Evolutionary conservation across 2,797 vertebrate species (phyloP).

Genomic region (Saxicola maurus): DNA sequence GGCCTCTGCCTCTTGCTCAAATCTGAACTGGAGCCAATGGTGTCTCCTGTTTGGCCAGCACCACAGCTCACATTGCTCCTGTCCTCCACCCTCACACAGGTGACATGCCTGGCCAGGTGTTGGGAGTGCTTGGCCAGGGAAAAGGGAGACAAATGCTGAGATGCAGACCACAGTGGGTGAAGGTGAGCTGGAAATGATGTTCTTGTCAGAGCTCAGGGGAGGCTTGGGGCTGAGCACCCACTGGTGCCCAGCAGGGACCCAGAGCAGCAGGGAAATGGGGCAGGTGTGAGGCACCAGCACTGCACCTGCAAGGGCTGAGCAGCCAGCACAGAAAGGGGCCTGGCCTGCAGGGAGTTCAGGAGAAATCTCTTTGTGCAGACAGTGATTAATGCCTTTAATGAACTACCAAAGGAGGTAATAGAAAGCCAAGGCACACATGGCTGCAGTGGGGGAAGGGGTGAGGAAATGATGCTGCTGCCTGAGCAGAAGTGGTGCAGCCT

Average conservation of each 20-base stretch:
- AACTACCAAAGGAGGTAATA: slow-evolving; percentile 40
- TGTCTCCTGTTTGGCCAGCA: neutral
- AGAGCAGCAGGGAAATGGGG: neutral
- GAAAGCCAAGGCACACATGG: neutral
- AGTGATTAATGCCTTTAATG: slow-evolving; percentile 61
- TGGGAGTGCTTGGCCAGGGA: neutral
- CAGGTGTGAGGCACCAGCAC: neutral
- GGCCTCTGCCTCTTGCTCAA: neutral
- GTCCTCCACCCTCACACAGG: neutral
- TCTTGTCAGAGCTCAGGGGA: neutral
- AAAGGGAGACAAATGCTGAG: neutral
- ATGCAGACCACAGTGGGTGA: neutral
- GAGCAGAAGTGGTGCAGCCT: neutral
- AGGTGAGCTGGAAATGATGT: neutral
- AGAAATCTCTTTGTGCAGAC: slow-evolving; percentile 21
- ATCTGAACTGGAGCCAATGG: neutral
- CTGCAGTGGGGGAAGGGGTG: neutral
- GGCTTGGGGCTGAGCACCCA: rapidly evolving
- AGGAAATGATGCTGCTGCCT: neutral
- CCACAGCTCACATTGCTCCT: rapidly evolving
- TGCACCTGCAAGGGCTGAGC: neutral
- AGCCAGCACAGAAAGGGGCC: neutral
- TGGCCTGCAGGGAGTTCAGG: neutral
- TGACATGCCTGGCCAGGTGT: rapidly evolving
- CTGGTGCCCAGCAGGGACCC: neutral